These are phyloP conservation scores for Ypsolopha scabrella DNA, from an alignment of 2,888 invertebrate species.

Conservation along the genomic window DNA sequence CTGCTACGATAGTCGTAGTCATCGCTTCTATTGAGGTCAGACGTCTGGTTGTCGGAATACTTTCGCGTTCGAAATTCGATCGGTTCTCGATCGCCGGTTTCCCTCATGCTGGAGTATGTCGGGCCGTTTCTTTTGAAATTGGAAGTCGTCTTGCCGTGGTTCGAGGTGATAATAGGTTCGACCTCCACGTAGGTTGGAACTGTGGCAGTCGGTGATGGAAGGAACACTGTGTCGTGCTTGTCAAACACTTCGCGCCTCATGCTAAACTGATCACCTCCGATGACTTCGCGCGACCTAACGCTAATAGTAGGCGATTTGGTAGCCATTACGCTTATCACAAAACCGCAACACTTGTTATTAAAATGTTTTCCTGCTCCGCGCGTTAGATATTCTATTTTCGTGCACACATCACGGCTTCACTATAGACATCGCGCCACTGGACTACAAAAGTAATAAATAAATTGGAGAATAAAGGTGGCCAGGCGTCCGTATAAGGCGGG, in stretches of 20 bases:
- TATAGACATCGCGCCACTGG: conserved; percentile 17
- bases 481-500: conserved; percentile 59
- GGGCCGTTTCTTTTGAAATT: conserved; percentile 58
- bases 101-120: conserved; percentile 60
- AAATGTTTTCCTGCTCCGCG: conserved; percentile 55
- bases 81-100: conserved; percentile 36
- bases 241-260: conserved; percentile 64
- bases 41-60: conserved; percentile 59
- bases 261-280: conserved; percentile 62
- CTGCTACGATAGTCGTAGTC: conserved; percentile 55
- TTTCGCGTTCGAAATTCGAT: conserved; percentile 55
- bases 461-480: conserved; percentile 63
- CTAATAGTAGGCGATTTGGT: conserved; percentile 61
- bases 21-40: conserved; percentile 55
- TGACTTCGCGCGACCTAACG: conserved; percentile 62
- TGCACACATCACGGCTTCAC: conserved; percentile 58
- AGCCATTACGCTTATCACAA: conserved; percentile 32
- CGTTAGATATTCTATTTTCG: conserved; percentile 59
- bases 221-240: conserved; percentile 61
- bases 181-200: conserved; percentile 37
- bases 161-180: conserved; percentile 52
- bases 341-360: conserved; percentile 66
- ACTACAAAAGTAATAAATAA: conserved; percentile 22
- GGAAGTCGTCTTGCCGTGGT: conserved; percentile 55
- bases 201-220: conserved; percentile 42